Base-by-base conservation (phyloP, 2,113 vertebrate species). In the Tachycineta bicolor region DNA sequence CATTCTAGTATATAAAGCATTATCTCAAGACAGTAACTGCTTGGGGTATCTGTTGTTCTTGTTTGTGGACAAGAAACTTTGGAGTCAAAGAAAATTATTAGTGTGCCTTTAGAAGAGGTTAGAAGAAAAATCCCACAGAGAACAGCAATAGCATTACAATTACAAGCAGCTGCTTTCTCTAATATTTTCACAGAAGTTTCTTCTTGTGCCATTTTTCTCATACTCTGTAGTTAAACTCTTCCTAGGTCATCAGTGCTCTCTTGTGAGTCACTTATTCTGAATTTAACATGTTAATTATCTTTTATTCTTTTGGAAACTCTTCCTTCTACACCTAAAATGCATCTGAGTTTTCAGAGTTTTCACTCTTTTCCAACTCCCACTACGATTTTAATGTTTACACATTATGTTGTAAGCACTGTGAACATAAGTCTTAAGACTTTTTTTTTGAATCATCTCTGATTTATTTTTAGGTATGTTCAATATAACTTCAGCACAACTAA, bases 161-260 rank as follows among this genome's bases (percentile, higher is more conserved):
- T 71, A 64, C 10, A 53, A 65, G 47, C 28, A 83, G 28, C 8
- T 70, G 6, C 25, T 75, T 86, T 60, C 55, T 62, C 26, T 49
- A 23, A 6, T 55, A 59, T 68, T 71, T 83, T 59, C 3, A 46
- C 6, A 23, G 5, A 33, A 33, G 20, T 29, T 71, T 55, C n/a
- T 75, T 68, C 4, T 67, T 81, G 39, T 63, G 18, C 47, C 74
- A 73, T 17, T 78, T 68, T 88, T 70, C 49, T 26, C 17, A 33
- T 47, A 44, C 33, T 87, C 84, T 68, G 65, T 92, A 94, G 89
- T 95, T 95, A 95, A 93, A 24, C 44, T 94, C 52, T 96, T 87
- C 49, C 63, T 81, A 71, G 75, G 60, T 86, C 83, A 96, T 77
- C 58, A 93, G 33, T 63, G 46, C 56, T 97, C 89, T 71, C 46